phyloP scores from a whole-genome alignment of 2,113 vertebrate genomes.

The Monopterus albus region DNA sequence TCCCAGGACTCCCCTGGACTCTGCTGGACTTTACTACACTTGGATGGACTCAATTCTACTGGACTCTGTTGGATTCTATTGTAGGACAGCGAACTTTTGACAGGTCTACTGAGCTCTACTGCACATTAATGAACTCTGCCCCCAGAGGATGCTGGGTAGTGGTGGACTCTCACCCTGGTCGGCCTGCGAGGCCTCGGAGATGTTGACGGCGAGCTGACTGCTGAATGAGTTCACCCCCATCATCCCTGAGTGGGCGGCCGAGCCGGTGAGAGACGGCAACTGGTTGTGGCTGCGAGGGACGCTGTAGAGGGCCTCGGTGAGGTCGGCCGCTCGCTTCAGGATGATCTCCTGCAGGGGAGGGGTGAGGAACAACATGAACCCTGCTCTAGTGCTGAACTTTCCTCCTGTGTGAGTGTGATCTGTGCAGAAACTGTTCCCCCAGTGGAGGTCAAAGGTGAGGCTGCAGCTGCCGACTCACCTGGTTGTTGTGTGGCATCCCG shows the following conservation, averaged over 20 bases:
- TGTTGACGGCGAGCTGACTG: conserved; percentile 90
- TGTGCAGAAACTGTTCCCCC: no score
- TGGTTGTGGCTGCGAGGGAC: conserved; percentile 90
- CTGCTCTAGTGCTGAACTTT: no score
- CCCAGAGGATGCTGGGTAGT: conserved; percentile 1
- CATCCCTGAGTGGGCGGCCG: conserved; percentile 86
- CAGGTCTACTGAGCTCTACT: neutral
- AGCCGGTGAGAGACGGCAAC: conserved; percentile 87
- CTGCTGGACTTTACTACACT: neutral
- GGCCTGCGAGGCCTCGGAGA: conserved; percentile 90
- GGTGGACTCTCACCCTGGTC: conserved; percentile 87
- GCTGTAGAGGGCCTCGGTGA: conserved; percentile 97
- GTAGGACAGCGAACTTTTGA: no score
- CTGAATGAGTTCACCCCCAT: conserved; percentile 94
- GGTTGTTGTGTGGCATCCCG: conserved; percentile 91
- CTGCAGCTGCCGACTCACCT: conserved; percentile 78
- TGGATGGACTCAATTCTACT: no score
- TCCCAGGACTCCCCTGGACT: no score
- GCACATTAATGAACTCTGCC: no score
- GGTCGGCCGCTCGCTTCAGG: conserved; percentile 94
- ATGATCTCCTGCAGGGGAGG: conserved; percentile 87
- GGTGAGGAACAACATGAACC: no score
- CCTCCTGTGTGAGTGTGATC: no score
- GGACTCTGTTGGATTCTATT: neutral
- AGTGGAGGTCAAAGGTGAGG: neutral